These are phyloP conservation scores for Drosophila dives DNA, from an alignment of 2,888 invertebrate genomes.

Conservation along the genomic window DNA sequence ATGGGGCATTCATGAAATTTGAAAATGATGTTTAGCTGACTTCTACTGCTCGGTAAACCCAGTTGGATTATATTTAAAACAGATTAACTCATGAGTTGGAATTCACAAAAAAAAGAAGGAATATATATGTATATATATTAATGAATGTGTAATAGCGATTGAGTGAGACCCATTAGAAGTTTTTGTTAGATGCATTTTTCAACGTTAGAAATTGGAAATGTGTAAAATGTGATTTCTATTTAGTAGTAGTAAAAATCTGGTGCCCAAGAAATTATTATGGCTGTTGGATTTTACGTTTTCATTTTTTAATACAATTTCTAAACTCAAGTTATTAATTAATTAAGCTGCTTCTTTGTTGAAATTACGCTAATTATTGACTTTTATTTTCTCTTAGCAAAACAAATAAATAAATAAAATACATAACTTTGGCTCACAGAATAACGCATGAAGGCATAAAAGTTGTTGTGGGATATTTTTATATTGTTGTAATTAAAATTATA, in stretches of 20 bases:
- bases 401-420: not conserved
- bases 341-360: not conserved
- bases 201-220: not conserved
- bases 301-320: not conserved
- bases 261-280: not conserved
- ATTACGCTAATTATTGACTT: not conserved
- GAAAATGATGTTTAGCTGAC: not conserved
- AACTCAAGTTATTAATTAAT: not conserved
- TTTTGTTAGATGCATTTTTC: not conserved
- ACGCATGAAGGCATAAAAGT: conserved; percentile 53
- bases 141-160: not conserved
- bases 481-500: conserved; percentile 30
- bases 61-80: not conserved
- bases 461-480: conserved; percentile 13
- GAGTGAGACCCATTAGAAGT: not conserved
- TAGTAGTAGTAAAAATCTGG: not conserved
- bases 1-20: not conserved
- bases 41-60: not conserved
- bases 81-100: not conserved
- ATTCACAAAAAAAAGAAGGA: not conserved
- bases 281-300: not conserved
- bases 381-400: no score
- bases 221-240: not conserved
- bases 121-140: not conserved
- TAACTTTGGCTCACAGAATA: conserved; percentile 45